phyloP scores from a whole-genome alignment of 2,797 vertebrate genomes.

The Miopithecus talapoin region DNA sequence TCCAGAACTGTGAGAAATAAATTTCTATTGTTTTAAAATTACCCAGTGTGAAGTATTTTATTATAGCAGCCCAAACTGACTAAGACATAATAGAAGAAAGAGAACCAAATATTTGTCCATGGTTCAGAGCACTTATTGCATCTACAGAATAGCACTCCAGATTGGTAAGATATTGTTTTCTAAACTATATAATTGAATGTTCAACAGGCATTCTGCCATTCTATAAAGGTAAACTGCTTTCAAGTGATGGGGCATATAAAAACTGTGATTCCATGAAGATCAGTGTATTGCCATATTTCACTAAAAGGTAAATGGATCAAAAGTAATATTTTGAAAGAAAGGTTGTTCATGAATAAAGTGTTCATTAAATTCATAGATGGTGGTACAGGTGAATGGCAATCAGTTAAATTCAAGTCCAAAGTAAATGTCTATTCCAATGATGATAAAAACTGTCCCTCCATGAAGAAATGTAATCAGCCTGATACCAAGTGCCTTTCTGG shows the following conservation, averaged over 20 bases:
- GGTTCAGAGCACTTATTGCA: neutral
- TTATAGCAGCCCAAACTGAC: neutral
- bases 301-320: conserved; percentile 14
- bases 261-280: neutral
- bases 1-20: neutral
- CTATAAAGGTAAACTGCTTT: neutral
- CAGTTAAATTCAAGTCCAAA: neutral
- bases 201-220: neutral
- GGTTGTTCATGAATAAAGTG: neutral
- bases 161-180: neutral
- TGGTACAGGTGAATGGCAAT: neutral
- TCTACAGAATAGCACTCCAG: neutral
- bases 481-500: neutral
- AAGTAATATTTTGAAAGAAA: conserved; percentile 21
- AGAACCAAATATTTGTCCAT: neutral
- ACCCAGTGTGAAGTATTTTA: neutral
- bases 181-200: neutral
- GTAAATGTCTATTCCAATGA: neutral
- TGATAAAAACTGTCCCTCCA: neutral
- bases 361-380: neutral
- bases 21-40: neutral
- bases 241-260: neutral
- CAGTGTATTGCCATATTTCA: neutral
- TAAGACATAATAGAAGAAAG: neutral
- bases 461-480: neutral